Evolutionary conservation across 2,888 invertebrate species (phyloP).

Genomic region (Sepiola atlantica): DNA sequence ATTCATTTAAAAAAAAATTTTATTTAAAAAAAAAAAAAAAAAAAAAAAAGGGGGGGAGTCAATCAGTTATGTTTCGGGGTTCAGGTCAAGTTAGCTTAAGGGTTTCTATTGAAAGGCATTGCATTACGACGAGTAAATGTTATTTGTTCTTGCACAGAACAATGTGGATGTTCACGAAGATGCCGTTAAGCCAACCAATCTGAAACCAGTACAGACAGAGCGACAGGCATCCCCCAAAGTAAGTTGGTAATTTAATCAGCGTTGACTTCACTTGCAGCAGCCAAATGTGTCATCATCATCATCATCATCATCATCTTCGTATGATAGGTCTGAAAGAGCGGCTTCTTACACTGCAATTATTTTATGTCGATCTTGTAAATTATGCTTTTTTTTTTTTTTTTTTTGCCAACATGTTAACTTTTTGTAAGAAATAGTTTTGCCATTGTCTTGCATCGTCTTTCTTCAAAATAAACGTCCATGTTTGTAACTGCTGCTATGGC

Average conservation of each 20-base stretch:
- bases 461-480: neutral
- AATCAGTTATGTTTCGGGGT: neutral
- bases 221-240: slow-evolving; percentile 48
- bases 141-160: slow-evolving; percentile 37
- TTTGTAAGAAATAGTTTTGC: neutral
- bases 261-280: slow-evolving; percentile 5
- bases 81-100: neutral
- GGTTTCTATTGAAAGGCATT: neutral
- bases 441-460: neutral
- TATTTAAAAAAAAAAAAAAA: too few relatives aligned
- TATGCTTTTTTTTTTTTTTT: neutral
- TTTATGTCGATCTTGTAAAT: neutral
- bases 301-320: neutral
- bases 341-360: neutral
- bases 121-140: neutral
- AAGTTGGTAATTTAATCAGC: slow-evolving; percentile 37
- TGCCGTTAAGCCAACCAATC: slow-evolving; percentile 35
- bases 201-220: slow-evolving; percentile 42
- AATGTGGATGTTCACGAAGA: slow-evolving; percentile 45
- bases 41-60: too few relatives aligned
- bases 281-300: neutral
- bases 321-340: slow-evolving; percentile 32
- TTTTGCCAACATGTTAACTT: neutral
- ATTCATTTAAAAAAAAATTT: neutral
- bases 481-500: neutral